phyloP scores from a whole-genome alignment of 2,888 invertebrate species.

The Scaptomyza caliginosa region DNA sequence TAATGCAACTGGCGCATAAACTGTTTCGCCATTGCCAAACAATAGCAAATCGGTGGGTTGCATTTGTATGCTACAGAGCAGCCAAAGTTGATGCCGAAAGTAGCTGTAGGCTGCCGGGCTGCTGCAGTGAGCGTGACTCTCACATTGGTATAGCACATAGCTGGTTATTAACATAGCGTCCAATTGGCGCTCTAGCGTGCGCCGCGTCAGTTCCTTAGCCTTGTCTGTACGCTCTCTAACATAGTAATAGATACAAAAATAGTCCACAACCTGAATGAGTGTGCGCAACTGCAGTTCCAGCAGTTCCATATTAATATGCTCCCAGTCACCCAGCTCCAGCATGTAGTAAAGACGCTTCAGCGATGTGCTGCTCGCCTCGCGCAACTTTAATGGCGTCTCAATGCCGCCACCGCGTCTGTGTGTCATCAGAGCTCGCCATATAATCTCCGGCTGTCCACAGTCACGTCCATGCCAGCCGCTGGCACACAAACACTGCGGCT shows the following conservation, averaged over 20 bases:
- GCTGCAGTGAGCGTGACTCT: constrained; percentile 52
- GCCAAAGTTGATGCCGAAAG: constrained; percentile 71
- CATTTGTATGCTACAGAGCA: constrained; percentile 52
- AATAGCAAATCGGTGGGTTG: constrained; percentile 86
- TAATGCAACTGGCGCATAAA: constrained; percentile 87
- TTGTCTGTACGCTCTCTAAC: constrained; percentile 28
- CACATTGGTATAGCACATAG: constrained; percentile 69
- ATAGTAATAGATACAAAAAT: constrained; percentile 86
- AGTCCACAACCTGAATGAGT: constrained; percentile 86
- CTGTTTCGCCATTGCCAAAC: constrained; percentile 86
- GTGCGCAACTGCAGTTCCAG: constrained; percentile 87
- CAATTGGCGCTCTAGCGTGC: constrained; percentile 81
- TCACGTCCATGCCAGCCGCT: constrained; percentile 88
- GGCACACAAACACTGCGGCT: constrained; percentile 85
- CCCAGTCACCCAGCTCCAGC: constrained; percentile 84
- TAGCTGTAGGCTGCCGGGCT: constrained; percentile 68
- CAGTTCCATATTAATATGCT: constrained; percentile 85
- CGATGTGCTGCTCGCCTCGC: constrained; percentile 59
- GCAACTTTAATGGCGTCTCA: constrained; percentile 79
- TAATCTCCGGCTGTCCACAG: constrained; percentile 88
- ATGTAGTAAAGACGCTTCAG: constrained; percentile 86
- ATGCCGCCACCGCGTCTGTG: constrained; percentile 70
- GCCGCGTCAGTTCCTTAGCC: constrained; percentile 16
- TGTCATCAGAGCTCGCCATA: constrained; percentile 87
- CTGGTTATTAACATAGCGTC: constrained; percentile 56